phyloP scores from a whole-genome alignment of 1,140 invertebrate species.

The Drosophila orena region DNA sequence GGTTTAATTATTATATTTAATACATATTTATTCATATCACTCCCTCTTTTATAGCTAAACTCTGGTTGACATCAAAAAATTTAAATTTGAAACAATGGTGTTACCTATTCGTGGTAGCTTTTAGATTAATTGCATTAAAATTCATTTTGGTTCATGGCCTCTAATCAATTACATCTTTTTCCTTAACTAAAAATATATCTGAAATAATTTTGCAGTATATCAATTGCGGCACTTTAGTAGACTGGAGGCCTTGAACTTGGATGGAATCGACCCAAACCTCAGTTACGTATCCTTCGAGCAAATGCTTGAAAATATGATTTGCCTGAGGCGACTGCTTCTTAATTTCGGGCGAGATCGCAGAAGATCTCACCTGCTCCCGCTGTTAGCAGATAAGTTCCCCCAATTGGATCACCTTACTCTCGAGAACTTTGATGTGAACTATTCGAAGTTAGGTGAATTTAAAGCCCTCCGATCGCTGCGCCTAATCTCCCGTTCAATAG shows the following conservation, averaged over 20 bases:
- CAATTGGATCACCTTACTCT: conserved; percentile 55
- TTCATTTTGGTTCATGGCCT: no score
- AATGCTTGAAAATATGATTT: conserved; percentile 36
- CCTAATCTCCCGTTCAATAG: conserved; percentile 32
- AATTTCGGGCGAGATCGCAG: conserved; percentile 37
- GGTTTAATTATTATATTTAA: no score
- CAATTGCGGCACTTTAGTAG: conserved; percentile 41
- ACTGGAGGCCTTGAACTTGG: conserved; percentile 52
- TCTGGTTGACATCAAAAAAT: no score
- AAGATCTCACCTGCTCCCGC: conserved; percentile 7
- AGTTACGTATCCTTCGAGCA: conserved; percentile 24
- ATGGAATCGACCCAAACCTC: conserved; percentile 54
- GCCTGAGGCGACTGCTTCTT: conserved; percentile 29
- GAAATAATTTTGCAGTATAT: conserved; percentile 25
- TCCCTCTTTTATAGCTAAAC: no score
- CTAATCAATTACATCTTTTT: no score
- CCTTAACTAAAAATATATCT: not conserved
- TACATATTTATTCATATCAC: no score
- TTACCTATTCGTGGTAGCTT: no score
- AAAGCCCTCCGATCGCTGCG: conserved; percentile 33
- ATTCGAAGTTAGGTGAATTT: conserved; percentile 47
- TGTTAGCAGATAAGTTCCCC: conserved; percentile 27
- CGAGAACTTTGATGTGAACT: conserved; percentile 47
- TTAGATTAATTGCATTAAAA: no score
- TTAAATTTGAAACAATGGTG: no score